Base-by-base conservation (phyloP, 2,888 invertebrate species). In the Odontocolon sp. region DNA sequence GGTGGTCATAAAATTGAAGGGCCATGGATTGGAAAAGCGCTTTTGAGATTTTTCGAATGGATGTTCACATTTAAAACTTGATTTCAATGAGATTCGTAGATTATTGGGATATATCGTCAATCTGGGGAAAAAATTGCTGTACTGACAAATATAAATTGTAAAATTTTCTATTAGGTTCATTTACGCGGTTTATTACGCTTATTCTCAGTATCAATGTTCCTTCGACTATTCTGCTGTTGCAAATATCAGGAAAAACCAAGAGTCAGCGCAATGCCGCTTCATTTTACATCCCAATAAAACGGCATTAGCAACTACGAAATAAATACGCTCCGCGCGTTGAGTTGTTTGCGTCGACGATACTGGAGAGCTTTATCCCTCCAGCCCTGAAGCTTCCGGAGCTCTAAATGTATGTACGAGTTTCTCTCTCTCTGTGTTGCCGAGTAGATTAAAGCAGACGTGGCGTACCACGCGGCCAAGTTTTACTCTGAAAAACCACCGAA, bases 251-350 rank as follows among this genome's bases (percentile, higher is more conserved):
- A n/a, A 77, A 80, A 83, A 84, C 76, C 82, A 82, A 84, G 78
- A 81, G 69, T 86, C 86, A 84, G 85, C 84, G 83, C 70, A 76
- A 79, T 80, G 79, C 84, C 79, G 82, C 75, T 82, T 86, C 86
- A 86, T 86, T 87, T 87, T 85, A 87, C 87, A 86, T 85, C 80
- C 85, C 79, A 87, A 86, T 86, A 87, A 87, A 87, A 81, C 80
- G 84, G 86, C 77, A 87, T 87, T 87, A 87, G 84, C 83, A 72
- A 50, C 80, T 64, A 57, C 80, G 83, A 85, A 85, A 87, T 87
- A 87, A 87, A 87, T 87, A 85, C 84, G 81, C 79, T 68, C 66
- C 73, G 64, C 28, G 59, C 16, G 68, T n/a, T 68, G 79, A 80
- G 82, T 84, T 86, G 85, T 84, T 85, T 84, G 83, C 82, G 64